Conservation (phyloP, 2,113 vertebrate genomes). For the Vulpes vulpes region DNA sequence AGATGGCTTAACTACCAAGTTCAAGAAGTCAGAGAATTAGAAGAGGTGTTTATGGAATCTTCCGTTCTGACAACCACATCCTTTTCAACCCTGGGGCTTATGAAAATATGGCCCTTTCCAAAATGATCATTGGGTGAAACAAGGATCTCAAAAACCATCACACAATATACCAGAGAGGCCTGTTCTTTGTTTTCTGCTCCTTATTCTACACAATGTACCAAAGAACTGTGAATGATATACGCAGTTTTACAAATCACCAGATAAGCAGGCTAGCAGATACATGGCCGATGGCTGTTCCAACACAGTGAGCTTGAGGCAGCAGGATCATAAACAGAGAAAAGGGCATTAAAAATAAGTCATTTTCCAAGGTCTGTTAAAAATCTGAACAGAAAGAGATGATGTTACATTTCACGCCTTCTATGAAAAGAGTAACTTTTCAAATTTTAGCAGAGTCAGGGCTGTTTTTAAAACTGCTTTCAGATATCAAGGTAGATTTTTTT, state of each 20-base stretch:
- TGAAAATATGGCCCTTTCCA: background rate
- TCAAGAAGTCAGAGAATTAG: background rate
- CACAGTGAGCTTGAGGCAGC: background rate
- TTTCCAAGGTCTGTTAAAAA: slow-evolving; percentile 66
- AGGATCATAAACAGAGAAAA: slow-evolving; percentile 49
- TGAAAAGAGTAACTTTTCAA: slow-evolving; percentile 57
- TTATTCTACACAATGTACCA: background rate
- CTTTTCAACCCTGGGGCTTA: background rate
- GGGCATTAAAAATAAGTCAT: background rate
- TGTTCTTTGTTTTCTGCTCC: slow-evolving; percentile 40
- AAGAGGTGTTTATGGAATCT: background rate
- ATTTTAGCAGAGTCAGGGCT: background rate
- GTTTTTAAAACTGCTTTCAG: slow-evolving; percentile 23
- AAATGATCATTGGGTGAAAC: slow-evolving; percentile 18
- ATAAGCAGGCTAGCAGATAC: background rate
- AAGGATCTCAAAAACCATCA: background rate
- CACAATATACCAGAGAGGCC: background rate
- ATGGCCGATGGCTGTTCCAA: slow-evolving; percentile 5
- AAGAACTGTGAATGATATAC: slow-evolving; percentile 34
- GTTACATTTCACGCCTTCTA: slow-evolving; percentile 26
- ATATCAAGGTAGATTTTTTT: background rate
- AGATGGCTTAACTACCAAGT: background rate
- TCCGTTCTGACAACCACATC: background rate
- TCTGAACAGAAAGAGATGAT: slow-evolving; percentile 15
- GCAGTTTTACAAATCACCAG: slow-evolving; percentile 51